Base-by-base conservation (phyloP, 2,888 invertebrate genomes). In the Julus scandinavius region DNA sequence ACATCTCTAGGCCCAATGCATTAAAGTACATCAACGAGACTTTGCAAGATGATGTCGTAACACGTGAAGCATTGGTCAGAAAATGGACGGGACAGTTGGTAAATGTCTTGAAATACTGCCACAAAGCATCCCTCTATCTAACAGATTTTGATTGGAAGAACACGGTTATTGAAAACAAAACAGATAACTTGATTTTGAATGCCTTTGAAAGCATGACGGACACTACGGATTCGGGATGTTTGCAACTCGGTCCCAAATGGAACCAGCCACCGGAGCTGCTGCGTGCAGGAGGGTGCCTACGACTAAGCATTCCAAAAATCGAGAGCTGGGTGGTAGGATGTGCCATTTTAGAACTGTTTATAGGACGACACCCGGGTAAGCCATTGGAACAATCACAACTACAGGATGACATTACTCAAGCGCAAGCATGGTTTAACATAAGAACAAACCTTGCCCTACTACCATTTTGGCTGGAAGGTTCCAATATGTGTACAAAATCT, bases 71-170 rank as follows among this genome's bases (percentile, higher is more conserved):
- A 41, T 45, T 84, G 84, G 84, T 9, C 17, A 45, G 84, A 84
- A 84, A 84, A 45, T 84, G 84, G 84, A 84, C 38, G 45, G 45
- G 45, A 15, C 84, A 84, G 45, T 40, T 84, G 17, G 40, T 84
- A 1, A 45, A 84, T 3, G 84, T 38, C 5, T n/a, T 84, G 40
- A 40, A 41, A 7, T 84, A 84, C 45, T 84, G 84, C n/a, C 84
- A 84, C n/a, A 41, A 2, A 84, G 40, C 45, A 15, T 0, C 84
- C 15, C n/a, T 84, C 17, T 84, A 84, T 38, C 84, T 41, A 7
- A 84, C 84, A 84, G 84, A 84, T 84, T 84, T 84, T 45, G 84
- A 84, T 0, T 84, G 84, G 84, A 84, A 38, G 84, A 45, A 84
- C 45, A 84, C 84, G 2, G 84, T 84, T 17, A 45, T 84, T 13